Base-by-base conservation (phyloP, 2,113 vertebrate species). In the Microcebus griseorufus region DNA sequence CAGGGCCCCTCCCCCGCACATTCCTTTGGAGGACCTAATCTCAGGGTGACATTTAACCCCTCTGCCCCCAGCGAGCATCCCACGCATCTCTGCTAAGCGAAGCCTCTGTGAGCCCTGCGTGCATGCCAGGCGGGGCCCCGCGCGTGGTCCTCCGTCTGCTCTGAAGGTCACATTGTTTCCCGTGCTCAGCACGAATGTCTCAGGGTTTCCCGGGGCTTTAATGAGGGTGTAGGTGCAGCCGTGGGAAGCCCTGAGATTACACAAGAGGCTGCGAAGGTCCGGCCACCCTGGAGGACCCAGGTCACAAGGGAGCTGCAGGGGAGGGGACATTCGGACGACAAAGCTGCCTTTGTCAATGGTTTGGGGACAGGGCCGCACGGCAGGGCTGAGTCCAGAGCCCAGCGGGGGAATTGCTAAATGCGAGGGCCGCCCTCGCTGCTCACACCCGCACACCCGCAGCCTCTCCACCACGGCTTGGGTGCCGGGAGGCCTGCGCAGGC, bases 181-280 rank as follows among this genome's bases (percentile, higher is more conserved):
- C 16, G 8, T 2, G 0, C 87, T 64, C 60, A 48, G 25, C 83
- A 69, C 29, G 72, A 78, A 62, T 22, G 67, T 37, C 72, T 60
- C 67, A 39, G 83, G 88, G n/a, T 9, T 73, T 39, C 58, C 79
- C 64, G 39, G 72, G 79, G 67, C 53, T 86, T 75, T 86, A 90
- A 79, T 58, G 64, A 94, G 95, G 25, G 62, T 85, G 96, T 92
- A 90, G 98, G 97, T 64, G 76, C 80, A 67, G 48, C 80, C 2
- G 80, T 51, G 45, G 94, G 95, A 92, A 37, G 93, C 72, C 45
- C 76, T 14, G 70, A 65, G 87, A 96, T 97, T 84, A 73, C 94
- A 16, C 0, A 0, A 13, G 25, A 73, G 86, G 93, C 88, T 60
- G 45, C 0, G 1, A 64, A 67, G 37, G 84, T 8, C 17, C 11